phyloP scores from a whole-genome alignment of 2,888 invertebrate species.

The Crossocerus cetratus region DNA sequence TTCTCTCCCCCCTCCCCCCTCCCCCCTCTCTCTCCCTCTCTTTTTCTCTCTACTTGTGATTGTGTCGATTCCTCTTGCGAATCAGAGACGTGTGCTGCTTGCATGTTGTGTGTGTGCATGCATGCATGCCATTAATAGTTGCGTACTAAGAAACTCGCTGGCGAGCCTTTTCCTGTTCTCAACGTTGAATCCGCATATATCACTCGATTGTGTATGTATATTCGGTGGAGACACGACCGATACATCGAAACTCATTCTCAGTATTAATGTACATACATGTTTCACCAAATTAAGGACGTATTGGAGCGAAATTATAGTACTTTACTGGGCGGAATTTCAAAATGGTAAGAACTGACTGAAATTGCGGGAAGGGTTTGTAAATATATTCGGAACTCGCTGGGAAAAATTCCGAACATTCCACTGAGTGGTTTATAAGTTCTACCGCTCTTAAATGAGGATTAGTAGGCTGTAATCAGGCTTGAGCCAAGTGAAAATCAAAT shows the following conservation, averaged over 20 bases:
- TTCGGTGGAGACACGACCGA: slow-evolving; percentile 4
- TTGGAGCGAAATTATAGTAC: too few relatives aligned
- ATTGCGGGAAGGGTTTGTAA: too few relatives aligned
- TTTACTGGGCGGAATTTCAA: too few relatives aligned
- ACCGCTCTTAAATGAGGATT: too few relatives aligned
- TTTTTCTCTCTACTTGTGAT: background rate
- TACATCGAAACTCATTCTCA: slow-evolving; percentile 6
- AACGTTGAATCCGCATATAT: slow-evolving; percentile 2
- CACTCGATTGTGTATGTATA: slow-evolving; percentile 7
- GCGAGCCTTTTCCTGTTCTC: slow-evolving; percentile 21
- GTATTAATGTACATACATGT: too few relatives aligned
- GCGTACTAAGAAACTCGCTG: slow-evolving; percentile 33
- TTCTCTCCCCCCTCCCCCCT: background rate
- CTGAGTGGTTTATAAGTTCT: too few relatives aligned
- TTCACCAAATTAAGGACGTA: too few relatives aligned
- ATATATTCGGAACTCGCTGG: too few relatives aligned
- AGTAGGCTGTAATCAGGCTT: too few relatives aligned
- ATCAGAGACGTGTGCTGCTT: slow-evolving; percentile 53
- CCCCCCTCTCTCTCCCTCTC: background rate
- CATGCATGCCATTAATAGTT: slow-evolving; percentile 57
- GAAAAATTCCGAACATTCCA: too few relatives aligned
- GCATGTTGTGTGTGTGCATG: slow-evolving; percentile 64
- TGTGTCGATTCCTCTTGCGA: slow-evolving; percentile 40
- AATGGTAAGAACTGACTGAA: too few relatives aligned
- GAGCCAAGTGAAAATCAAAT: too few relatives aligned